A percentile compares a stretch with the other conserved stretches of the same genome.
These are phyloP conservation scores for Volucella zonaria DNA, from an alignment of 2,888 invertebrate genomes.

Conservation along the genomic window DNA sequence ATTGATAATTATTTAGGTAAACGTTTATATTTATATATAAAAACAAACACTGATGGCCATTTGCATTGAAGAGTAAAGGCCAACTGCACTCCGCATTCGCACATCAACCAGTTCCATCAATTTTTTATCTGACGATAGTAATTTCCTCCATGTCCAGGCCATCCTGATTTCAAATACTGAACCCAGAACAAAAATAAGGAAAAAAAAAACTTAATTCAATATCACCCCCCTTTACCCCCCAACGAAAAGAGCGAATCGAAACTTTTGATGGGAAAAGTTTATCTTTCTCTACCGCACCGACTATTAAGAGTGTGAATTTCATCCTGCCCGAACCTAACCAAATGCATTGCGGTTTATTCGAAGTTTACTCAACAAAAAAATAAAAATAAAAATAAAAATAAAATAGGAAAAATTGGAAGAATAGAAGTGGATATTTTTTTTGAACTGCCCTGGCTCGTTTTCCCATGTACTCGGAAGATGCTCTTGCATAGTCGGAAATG, in stretches of 20 bases:
- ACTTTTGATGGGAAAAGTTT: slow-evolving; percentile 72
- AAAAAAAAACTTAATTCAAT: slow-evolving; percentile 27
- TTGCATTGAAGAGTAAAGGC: too few species aligned
- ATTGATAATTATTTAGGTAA: too few species aligned
- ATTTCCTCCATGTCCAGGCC: slow-evolving; percentile 31
- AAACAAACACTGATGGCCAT: too few species aligned
- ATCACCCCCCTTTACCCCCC: slow-evolving; percentile 2
- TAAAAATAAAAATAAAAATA: too few species aligned
- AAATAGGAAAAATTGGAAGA: neutral
- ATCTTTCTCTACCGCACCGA: neutral
- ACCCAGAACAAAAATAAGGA: neutral
- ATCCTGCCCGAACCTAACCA: slow-evolving; percentile 22
- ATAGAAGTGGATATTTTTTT: neutral
- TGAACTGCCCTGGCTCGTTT: neutral
- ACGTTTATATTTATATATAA: too few species aligned
- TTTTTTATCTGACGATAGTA: slow-evolving; percentile 27
- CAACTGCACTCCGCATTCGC: too few species aligned
- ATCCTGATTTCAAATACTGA: neutral
- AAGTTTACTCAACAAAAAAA: slow-evolving; percentile 10
- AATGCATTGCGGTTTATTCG: slow-evolving; percentile 34
- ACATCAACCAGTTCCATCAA: too few species aligned
- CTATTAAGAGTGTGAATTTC: slow-evolving; percentile 7
- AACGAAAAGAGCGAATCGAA: slow-evolving; percentile 29
- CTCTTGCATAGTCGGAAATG: slow-evolving; percentile 25
- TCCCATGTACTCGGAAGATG: neutral